Evolutionary conservation across 2,113 vertebrate species (phyloP).

Genomic region (Marcusenius ussheri): DNA sequence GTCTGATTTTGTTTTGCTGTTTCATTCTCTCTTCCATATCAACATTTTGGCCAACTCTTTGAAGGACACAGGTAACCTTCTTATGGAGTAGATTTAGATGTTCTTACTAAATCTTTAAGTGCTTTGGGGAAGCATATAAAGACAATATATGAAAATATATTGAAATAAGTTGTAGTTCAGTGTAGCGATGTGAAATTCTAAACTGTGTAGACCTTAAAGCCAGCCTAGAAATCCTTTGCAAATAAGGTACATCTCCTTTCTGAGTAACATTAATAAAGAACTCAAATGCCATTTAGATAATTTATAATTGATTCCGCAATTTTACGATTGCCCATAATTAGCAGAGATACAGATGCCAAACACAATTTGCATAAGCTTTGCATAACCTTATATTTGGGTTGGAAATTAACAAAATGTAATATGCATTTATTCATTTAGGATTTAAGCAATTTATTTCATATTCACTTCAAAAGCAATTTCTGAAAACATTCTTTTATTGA

Average conservation of each 20-base stretch:
- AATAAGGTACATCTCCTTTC: neutral
- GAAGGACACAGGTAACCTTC: neutral
- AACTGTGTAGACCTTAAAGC: neutral
- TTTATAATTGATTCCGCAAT: neutral
- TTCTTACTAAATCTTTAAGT: neutral
- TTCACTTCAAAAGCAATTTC: neutral
- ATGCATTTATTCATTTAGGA: neutral
- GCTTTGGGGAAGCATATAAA: neutral
- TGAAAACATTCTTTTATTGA: neutral
- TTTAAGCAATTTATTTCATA: neutral
- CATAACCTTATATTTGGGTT: neutral
- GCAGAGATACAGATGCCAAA: neutral
- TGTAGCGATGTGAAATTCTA: neutral
- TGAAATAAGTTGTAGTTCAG: neutral
- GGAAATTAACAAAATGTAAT: slow-evolving; percentile 7
- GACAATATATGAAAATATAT: neutral
- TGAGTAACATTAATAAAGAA: neutral
- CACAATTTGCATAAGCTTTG: neutral
- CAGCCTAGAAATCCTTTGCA: neutral
- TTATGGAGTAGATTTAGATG: neutral
- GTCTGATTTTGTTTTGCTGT: neutral
- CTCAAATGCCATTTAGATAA: neutral
- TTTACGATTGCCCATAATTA: neutral
- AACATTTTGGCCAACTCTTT: neutral
- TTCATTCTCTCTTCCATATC: neutral